These are phyloP conservation scores for Chironomus tepperi DNA, from an alignment of 1,140 invertebrate species.

Conservation along the genomic window DNA sequence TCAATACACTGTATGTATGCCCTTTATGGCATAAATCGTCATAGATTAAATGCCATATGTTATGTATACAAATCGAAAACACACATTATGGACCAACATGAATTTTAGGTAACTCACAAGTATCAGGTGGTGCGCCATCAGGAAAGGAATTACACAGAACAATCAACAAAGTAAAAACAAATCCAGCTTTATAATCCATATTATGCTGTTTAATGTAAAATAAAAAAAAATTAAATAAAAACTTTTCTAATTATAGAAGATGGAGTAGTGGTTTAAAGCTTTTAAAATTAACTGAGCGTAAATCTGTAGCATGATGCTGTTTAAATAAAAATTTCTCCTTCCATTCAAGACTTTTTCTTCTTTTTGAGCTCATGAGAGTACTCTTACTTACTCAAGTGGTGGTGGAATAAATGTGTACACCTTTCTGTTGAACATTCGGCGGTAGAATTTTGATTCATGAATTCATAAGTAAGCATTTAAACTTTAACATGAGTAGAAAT, in stretches of 20 bases:
- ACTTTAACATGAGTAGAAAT: too few species aligned
- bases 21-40: too few species aligned
- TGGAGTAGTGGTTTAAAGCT: neutral
- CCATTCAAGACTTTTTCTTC: neutral
- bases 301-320: neutral
- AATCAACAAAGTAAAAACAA: neutral
- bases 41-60: too few species aligned
- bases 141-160: constrained; percentile 47
- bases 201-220: neutral
- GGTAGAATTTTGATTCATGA: too few species aligned
- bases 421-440: too few species aligned
- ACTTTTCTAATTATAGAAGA: neutral
- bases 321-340: neutral
- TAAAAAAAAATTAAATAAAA: neutral
- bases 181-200: neutral
- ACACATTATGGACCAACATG: too few species aligned
- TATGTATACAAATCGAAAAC: too few species aligned
- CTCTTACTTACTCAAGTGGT: too few species aligned
- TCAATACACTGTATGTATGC: too few species aligned
- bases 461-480: too few species aligned
- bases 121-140: constrained; percentile 66
- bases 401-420: too few species aligned
- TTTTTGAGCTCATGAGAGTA: too few species aligned
- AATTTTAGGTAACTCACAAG: constrained; percentile 43
- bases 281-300: neutral